These are phyloP conservation scores for Apomyelois bistriatella DNA, from an alignment of 2,888 invertebrate genomes.

Conservation along the genomic window DNA sequence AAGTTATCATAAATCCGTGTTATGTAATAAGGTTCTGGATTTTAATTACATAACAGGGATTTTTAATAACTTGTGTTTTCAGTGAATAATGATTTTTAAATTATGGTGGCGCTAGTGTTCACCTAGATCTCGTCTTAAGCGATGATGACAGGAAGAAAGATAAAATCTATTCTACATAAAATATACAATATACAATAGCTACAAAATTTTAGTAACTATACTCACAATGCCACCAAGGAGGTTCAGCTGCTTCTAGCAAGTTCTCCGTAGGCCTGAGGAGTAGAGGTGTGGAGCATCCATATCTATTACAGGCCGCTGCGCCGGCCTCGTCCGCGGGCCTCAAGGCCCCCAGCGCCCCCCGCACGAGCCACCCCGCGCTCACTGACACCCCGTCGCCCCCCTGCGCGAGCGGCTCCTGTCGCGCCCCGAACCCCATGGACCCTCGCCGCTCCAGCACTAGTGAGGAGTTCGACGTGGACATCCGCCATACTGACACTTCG, in stretches of 20 bases:
- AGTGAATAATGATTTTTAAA: no score
- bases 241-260: constrained; percentile 51
- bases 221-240: constrained; percentile 71
- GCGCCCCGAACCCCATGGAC: constrained; percentile 60
- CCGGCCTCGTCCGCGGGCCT: constrained; percentile 63
- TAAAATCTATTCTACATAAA: neutral
- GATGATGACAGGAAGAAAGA: no score
- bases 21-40: no score
- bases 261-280: constrained; percentile 61
- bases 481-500: constrained; percentile 68
- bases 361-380: constrained; percentile 38
- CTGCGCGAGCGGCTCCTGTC: constrained; percentile 47
- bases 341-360: constrained; percentile 52
- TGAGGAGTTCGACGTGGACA: constrained; percentile 64
- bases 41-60: no score
- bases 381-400: neutral
- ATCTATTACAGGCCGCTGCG: constrained; percentile 66
- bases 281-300: constrained; percentile 62
- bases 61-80: no score
- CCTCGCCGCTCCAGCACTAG: constrained; percentile 56
- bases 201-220: no score
- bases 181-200: no score
- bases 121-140: no score
- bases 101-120: no score
- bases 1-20: no score